Percentiles rank a stretch among this genome's conserved stretches.
phyloP scores from a whole-genome alignment of 2,888 invertebrate species.

The Stenchaetothrips biformis region DNA sequence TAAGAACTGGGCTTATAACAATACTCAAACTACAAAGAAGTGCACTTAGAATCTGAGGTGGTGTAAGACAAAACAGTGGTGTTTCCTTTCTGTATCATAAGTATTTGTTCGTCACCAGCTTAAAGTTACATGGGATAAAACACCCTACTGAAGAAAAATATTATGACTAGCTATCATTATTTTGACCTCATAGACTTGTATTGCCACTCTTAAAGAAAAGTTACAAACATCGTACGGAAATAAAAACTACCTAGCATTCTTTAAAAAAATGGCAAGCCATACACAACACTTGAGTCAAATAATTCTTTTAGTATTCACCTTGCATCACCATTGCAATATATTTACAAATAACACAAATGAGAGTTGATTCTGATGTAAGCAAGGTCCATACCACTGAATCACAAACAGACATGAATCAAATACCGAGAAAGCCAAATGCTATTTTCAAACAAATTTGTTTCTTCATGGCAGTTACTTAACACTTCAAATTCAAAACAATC shows the following conservation, averaged over 20 bases:
- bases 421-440: not conserved
- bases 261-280: not conserved
- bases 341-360: slow-evolving; percentile 2
- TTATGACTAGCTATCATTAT: slow-evolving; percentile 23
- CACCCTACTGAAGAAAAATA: slow-evolving; percentile 21
- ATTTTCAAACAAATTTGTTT: not conserved
- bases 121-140: slow-evolving; percentile 21
- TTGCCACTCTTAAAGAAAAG: slow-evolving; percentile 11
- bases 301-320: not conserved
- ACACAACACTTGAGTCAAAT: slow-evolving; percentile 5
- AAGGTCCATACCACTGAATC: not conserved
- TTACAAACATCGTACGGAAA: not conserved
- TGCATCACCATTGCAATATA: slow-evolving; percentile 8
- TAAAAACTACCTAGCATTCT: slow-evolving; percentile 5
- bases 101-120: slow-evolving; percentile 18
- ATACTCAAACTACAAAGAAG: slow-evolving; percentile 16
- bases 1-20: not conserved
- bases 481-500: not conserved
- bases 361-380: not conserved
- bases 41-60: slow-evolving; percentile 21
- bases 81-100: not conserved
- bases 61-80: slow-evolving; percentile 13
- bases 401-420: not conserved
- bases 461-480: not conserved
- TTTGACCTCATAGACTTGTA: slow-evolving; percentile 15